Evolutionary conservation across 2,797 vertebrate species (phyloP).

Genomic region (Myotis findleyi): DNA sequence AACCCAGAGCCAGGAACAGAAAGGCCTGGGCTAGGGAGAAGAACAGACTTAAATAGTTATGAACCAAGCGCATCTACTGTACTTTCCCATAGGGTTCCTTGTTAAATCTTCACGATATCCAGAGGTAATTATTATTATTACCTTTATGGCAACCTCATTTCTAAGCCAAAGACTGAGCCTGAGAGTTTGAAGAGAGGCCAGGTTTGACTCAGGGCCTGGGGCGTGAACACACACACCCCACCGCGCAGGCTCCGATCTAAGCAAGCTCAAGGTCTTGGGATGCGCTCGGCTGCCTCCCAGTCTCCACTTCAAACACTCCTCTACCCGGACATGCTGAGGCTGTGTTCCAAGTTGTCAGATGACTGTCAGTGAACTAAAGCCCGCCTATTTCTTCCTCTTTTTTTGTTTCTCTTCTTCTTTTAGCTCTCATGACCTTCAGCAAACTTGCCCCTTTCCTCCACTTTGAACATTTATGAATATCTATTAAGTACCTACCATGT

Average conservation of each 20-base stretch:
- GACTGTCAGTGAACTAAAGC: neutral
- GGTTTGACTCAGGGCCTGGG: neutral
- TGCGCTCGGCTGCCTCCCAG: neutral
- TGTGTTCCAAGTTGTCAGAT: neutral
- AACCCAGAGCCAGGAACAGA: neutral
- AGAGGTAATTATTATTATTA: slow-evolving; percentile 6
- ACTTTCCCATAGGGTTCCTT: neutral
- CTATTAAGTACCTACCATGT: neutral
- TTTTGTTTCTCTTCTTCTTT: neutral
- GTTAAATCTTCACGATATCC: neutral
- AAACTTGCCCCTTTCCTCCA: neutral
- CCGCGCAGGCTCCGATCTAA: neutral
- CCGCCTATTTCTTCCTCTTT: neutral
- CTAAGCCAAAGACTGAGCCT: neutral
- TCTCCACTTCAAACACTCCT: neutral
- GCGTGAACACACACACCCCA: neutral
- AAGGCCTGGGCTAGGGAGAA: neutral
- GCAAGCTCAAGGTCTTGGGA: neutral
- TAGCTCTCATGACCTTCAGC: neutral
- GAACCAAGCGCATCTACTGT: neutral
- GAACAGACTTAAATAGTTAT: neutral
- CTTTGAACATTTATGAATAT: slow-evolving; percentile 1
- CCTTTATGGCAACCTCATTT: neutral
- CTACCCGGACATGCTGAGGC: neutral
- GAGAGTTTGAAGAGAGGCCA: neutral